Evolutionary conservation across 37 sponge, comb jelly and placozoan species (phyloP).

Genomic region (Cliona cf. orientalis): DNA sequence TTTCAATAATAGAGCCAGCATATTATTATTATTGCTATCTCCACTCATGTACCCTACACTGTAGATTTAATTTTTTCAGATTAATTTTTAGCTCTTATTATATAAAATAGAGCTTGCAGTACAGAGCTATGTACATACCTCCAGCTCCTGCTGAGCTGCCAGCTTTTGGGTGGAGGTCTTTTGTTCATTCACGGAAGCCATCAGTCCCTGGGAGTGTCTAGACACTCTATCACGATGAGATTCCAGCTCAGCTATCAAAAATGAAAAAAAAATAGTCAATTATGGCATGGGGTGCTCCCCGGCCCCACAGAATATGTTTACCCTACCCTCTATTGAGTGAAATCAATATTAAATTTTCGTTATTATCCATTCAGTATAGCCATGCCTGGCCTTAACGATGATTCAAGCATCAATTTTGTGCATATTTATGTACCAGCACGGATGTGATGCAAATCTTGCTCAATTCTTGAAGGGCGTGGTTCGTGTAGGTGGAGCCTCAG

Average conservation of each 20-base stretch:
- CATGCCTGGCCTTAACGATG: not conserved
- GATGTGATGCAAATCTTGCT: conserved; percentile 71
- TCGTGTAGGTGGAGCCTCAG: conserved; percentile 86
- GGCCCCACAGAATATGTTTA: too few relatives aligned
- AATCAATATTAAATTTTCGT: too few relatives aligned
- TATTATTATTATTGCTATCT: too few relatives aligned
- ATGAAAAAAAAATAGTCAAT: too few relatives aligned
- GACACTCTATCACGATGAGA: conserved; percentile 54
- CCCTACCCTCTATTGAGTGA: too few relatives aligned
- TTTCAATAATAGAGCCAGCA: not conserved
- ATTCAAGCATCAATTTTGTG: not conserved
- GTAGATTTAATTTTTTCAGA: not conserved
- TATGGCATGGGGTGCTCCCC: too few relatives aligned
- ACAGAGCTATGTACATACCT: conserved; percentile 10
- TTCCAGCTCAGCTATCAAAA: conserved; percentile 56
- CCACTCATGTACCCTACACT: too few relatives aligned
- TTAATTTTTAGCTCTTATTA: not conserved
- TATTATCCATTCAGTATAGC: not conserved
- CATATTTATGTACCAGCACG: conserved; percentile 45
- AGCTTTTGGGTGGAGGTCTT: not conserved
- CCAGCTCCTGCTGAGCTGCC: not conserved
- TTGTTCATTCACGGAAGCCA: conserved; percentile 8
- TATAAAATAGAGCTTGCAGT: not conserved
- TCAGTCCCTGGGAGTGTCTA: conserved; percentile 42
- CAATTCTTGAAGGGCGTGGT: conserved; percentile 69